Percentiles rank a stretch among this genome's conserved stretches.
Evolutionary conservation across 2,797 vertebrate species (phyloP).

Genomic region (Moxostoma hubbsi): DNA sequence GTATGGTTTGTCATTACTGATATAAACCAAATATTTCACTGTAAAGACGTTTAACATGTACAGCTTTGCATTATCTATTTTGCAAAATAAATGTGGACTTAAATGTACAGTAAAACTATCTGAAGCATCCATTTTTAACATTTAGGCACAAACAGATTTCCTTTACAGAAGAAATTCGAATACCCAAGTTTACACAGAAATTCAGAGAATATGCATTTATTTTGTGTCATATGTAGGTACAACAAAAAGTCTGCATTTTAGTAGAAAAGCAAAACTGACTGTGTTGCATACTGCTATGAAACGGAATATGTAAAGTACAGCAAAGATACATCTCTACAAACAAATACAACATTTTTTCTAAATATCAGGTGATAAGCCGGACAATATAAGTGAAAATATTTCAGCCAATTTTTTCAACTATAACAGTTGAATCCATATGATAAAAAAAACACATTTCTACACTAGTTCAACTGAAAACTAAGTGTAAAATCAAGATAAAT

Average conservation of each 20-base stretch:
- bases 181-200: background rate
- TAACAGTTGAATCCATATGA: too few relatives aligned
- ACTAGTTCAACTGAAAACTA: too few relatives aligned
- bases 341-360: too few relatives aligned
- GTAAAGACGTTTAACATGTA: conserved; percentile 11
- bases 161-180: conserved; percentile 12
- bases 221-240: background rate
- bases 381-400: too few relatives aligned
- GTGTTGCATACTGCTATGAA: too few relatives aligned
- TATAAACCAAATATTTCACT: background rate
- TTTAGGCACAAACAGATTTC: conserved; percentile 22
- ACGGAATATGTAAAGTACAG: too few relatives aligned
- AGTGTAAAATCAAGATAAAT: too few relatives aligned
- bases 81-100: background rate
- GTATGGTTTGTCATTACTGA: background rate
- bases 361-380: too few relatives aligned
- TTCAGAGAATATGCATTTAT: background rate
- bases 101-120: too few relatives aligned
- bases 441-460: too few relatives aligned
- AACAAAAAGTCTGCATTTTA: conserved; percentile 2
- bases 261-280: background rate
- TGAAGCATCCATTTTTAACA: background rate
- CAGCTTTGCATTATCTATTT: background rate
- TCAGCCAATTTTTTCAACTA: too few relatives aligned
- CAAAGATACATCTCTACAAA: too few relatives aligned